These are phyloP conservation scores for Sparidentex hasta DNA, from an alignment of 2,797 vertebrate species.

Conservation along the genomic window DNA sequence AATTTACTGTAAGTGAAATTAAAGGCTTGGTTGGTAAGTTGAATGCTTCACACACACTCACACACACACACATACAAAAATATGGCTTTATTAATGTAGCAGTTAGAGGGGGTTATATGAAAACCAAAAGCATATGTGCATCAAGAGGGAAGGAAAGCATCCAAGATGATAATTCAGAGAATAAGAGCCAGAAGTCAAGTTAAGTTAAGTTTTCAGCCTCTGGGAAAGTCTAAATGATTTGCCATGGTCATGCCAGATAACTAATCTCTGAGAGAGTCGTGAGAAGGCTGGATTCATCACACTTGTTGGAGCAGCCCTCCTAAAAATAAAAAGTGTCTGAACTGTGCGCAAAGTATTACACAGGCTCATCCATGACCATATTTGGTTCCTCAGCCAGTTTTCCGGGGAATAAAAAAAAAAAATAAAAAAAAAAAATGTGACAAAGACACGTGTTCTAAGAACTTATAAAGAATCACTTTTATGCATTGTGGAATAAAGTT, in stretches of 20 bases:
- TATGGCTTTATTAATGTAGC: background rate
- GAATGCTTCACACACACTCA: background rate
- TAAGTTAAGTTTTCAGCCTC: background rate
- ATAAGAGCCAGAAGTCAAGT: background rate
- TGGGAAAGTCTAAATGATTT: background rate
- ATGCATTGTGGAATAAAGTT: background rate
- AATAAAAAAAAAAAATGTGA: background rate
- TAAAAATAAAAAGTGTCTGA: background rate
- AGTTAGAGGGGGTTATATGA: background rate
- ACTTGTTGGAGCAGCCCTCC: too few relatives aligned
- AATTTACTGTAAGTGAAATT: conserved; percentile 95
- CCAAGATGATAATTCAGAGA: background rate
- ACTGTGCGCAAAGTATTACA: background rate
- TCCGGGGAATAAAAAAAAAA: background rate
- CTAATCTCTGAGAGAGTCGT: background rate
- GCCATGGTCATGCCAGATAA: background rate
- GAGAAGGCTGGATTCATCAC: background rate
- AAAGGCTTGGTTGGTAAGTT: conserved; percentile 98
- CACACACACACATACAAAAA: background rate
- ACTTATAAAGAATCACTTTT: background rate
- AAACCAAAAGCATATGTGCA: background rate
- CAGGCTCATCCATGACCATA: background rate
- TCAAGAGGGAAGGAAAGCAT: background rate
- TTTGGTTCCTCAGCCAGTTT: background rate
- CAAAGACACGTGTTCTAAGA: background rate